Conservation (phyloP, 2,797 vertebrate species). For the Lacerta agilis region DNA sequence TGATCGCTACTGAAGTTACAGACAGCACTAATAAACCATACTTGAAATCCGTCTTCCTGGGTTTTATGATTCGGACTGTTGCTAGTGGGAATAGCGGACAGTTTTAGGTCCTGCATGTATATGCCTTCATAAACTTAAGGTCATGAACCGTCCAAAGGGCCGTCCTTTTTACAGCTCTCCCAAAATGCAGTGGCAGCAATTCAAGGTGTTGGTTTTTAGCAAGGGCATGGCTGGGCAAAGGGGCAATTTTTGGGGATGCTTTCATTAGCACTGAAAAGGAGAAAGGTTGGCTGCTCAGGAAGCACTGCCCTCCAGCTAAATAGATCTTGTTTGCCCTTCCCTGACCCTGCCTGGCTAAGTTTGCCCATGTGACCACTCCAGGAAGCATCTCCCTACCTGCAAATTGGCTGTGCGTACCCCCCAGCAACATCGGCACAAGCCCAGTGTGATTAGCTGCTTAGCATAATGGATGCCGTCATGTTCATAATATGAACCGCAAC, state of each 20-base stretch:
- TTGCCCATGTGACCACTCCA: neutral
- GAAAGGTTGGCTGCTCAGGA: too few species aligned
- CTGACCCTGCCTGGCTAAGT: neutral
- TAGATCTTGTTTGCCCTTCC: neutral
- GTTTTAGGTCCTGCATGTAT: conserved; percentile 30
- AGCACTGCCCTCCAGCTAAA: neutral
- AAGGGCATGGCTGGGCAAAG: neutral
- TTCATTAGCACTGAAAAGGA: neutral
- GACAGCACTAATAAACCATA: conserved; percentile 44
- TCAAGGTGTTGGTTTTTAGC: conserved; percentile 9
- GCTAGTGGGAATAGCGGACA: conserved; percentile 13
- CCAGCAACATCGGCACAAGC: neutral
- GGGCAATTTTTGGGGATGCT: neutral
- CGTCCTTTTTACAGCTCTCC: conserved; percentile 42
- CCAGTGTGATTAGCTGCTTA: neutral
- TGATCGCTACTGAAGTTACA: conserved; percentile 18
- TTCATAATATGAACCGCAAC: neutral
- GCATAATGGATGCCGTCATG: neutral
- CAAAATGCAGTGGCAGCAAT: neutral
- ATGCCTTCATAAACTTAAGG: neutral
- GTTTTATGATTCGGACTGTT: conserved; percentile 49
- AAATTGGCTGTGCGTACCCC: neutral
- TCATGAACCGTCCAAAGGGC: conserved; percentile 15
- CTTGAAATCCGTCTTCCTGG: conserved; percentile 29
- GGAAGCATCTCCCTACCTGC: neutral